phyloP scores from a whole-genome alignment of 1,140 invertebrate genomes.

The Scaptomyza montana region DNA sequence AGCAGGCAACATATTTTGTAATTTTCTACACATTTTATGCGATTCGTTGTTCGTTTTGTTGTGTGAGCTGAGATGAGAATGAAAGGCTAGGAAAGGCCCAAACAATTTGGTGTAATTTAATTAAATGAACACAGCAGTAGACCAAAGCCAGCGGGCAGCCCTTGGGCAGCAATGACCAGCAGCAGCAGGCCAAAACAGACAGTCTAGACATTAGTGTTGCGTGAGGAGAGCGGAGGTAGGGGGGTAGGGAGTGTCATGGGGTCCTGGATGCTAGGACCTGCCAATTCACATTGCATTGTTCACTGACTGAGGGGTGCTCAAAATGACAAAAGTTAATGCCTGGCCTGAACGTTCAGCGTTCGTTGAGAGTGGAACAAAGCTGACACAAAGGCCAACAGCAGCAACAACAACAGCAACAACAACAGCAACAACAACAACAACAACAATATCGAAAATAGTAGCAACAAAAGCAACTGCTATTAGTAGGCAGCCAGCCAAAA shows the following conservation, averaged over 20 bases:
- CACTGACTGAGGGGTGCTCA: constrained; percentile 56
- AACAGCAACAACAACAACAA: constrained; percentile 12
- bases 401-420: constrained; percentile 5
- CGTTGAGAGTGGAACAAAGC: constrained; percentile 48
- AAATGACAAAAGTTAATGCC: constrained; percentile 80
- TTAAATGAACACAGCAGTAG: constrained; percentile 80
- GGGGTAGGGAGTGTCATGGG: not conserved
- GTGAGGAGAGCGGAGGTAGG: no score
- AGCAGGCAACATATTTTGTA: constrained; percentile 62
- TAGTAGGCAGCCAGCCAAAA: constrained; percentile 69
- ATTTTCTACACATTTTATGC: constrained; percentile 68
- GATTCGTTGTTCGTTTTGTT: constrained; percentile 17
- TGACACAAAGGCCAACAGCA: constrained; percentile 41
- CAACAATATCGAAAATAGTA: constrained; percentile 17
- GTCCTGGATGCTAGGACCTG: constrained; percentile 34
- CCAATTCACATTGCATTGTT: constrained; percentile 80
- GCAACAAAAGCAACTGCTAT: constrained; percentile 60
- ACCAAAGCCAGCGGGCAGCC: constrained; percentile 65
- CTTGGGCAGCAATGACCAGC: constrained; percentile 3
- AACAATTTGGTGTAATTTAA: constrained; percentile 82
- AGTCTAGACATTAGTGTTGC: constrained; percentile 10
- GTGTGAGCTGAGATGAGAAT: constrained; percentile 31
- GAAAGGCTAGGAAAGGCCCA: constrained; percentile 59
- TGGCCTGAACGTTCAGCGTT: constrained; percentile 61
- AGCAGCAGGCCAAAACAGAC: constrained; percentile 7